Evolutionary conservation across 2,888 invertebrate species (phyloP).

Genomic region (Nomada flava): DNA sequence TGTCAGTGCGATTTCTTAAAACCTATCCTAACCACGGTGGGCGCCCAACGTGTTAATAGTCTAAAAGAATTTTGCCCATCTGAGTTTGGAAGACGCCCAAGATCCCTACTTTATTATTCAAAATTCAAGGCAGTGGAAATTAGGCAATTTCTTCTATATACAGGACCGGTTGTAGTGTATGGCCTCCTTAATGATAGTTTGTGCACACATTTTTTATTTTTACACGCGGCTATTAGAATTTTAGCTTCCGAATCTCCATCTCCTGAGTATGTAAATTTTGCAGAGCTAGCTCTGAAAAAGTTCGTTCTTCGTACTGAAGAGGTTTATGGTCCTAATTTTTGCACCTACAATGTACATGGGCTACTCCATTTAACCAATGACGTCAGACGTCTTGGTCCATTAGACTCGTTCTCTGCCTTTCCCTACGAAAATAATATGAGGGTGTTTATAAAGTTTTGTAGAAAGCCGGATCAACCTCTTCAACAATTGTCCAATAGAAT

Average conservation of each 20-base stretch:
- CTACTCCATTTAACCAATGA: neutral
- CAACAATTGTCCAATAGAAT: neutral
- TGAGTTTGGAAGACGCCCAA: no score
- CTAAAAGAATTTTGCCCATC: no score
- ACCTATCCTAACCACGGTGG: no score
- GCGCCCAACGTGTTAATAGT: no score
- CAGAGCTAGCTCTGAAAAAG: neutral
- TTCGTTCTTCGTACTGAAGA: constrained; percentile 8
- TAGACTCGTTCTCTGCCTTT: neutral
- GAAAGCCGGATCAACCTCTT: neutral
- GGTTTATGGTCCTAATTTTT: neutral
- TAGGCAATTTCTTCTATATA: no score
- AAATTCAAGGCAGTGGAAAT: no score
- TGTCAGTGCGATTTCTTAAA: no score
- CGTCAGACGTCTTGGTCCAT: neutral
- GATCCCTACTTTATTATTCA: no score
- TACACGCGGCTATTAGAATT: neutral
- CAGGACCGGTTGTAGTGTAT: no score
- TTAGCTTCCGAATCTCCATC: neutral
- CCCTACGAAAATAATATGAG: neutral
- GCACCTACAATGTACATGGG: constrained; percentile 8
- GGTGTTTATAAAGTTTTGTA: neutral
- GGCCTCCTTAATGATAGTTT: neutral
- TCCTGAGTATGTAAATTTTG: neutral
- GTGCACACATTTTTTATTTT: neutral